Conservation (phyloP, 1,140 invertebrate species). For the Bombus picipes region DNA sequence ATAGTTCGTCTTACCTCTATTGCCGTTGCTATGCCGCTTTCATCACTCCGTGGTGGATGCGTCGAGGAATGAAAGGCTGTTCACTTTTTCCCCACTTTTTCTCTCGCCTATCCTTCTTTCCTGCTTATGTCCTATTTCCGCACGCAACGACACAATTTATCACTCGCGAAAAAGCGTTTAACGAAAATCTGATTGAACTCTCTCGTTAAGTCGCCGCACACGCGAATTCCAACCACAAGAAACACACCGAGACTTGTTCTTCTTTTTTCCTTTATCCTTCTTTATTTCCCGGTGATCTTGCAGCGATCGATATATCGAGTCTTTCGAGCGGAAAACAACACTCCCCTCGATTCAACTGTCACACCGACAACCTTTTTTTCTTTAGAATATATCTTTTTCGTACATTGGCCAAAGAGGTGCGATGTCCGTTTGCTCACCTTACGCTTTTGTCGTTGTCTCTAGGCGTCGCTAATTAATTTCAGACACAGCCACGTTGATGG, state of each 20-base stretch:
- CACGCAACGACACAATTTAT: conserved; percentile 62
- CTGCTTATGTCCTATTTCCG: background rate
- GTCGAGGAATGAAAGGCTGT: background rate
- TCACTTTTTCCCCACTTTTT: background rate
- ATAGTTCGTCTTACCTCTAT: conserved; percentile 42
- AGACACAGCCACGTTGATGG: conserved; percentile 35
- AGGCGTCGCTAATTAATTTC: conserved; percentile 57
- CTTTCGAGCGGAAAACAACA: conserved; percentile 2
- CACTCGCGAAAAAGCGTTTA: conserved; percentile 55
- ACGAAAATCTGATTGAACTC: conserved; percentile 32
- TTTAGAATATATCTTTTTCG: background rate
- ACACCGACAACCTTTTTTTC: background rate
- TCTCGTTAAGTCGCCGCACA: conserved; percentile 19
- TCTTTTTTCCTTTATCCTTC: background rate
- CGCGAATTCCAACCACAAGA: conserved; percentile 26
- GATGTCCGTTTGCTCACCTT: background rate
- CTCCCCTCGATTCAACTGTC: conserved; percentile 13
- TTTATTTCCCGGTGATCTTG: background rate
- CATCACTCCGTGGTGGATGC: conserved; percentile 24
- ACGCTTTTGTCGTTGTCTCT: background rate
- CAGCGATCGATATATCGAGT: conserved; percentile 21
- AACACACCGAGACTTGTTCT: background rate
- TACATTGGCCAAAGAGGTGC: background rate
- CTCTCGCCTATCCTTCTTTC: background rate
- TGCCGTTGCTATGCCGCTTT: conserved; percentile 37